Percentiles rank a stretch among this genome's conserved stretches.
phyloP scores from a whole-genome alignment of 2,888 invertebrate genomes.

The Uloborus plumipes region DNA sequence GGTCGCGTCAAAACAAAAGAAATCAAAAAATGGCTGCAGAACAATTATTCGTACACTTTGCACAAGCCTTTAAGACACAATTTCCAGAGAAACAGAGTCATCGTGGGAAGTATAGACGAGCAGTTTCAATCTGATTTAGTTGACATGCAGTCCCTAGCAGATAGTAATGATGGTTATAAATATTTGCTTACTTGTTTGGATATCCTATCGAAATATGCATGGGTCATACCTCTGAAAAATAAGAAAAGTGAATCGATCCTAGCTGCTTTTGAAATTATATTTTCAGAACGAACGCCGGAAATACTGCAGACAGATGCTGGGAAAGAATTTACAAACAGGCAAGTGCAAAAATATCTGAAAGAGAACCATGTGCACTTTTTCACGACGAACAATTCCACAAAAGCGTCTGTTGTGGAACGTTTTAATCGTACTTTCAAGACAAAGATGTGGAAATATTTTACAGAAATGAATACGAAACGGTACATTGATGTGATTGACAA shows the following conservation, averaged over 20 bases:
- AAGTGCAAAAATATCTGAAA: slow-evolving; percentile 48
- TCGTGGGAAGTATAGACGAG: too few relatives aligned
- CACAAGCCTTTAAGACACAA: too few relatives aligned
- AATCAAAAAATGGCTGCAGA: slow-evolving; percentile 41
- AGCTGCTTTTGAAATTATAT: slow-evolving; percentile 64
- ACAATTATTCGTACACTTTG: slow-evolving; percentile 35
- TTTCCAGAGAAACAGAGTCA: too few relatives aligned
- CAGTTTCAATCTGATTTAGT: too few relatives aligned
- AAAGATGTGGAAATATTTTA: too few relatives aligned
- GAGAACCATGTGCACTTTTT: slow-evolving; percentile 66
- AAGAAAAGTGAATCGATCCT: slow-evolving; percentile 64
- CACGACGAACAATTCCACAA: slow-evolving; percentile 67
- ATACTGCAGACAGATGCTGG: too few relatives aligned
- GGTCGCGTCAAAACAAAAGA: not conserved
- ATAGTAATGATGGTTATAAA: slow-evolving; percentile 65
- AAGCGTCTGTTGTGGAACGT: slow-evolving; percentile 68
- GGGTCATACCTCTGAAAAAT: slow-evolving; percentile 65
- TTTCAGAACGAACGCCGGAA: too few relatives aligned
- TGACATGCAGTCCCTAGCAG: not conserved
- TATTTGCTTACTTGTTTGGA: too few relatives aligned
- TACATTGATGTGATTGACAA: slow-evolving; percentile 15
- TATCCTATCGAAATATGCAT: too few relatives aligned
- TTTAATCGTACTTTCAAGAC: too few relatives aligned
- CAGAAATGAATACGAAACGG: not conserved
- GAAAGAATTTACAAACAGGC: slow-evolving; percentile 66